Conservation (phyloP, 2,888 invertebrate species). For the Xestia xanthographa region DNA sequence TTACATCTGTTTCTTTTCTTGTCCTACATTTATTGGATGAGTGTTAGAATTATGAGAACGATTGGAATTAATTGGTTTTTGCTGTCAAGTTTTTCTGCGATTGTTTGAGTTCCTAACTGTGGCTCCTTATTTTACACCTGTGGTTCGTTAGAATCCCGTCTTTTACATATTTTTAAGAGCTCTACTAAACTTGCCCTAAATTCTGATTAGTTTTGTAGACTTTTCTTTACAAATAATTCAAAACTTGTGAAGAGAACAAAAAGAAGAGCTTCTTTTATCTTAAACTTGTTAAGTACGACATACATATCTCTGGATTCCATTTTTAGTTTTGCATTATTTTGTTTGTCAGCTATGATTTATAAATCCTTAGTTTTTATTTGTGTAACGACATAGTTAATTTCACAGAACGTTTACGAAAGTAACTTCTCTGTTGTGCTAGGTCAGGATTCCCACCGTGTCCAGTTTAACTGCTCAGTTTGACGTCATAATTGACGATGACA, state of each 20-base stretch:
- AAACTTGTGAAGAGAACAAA: too few relatives aligned
- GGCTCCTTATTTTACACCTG: background rate
- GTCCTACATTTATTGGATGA: constrained; percentile 66
- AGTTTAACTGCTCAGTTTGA: constrained; percentile 38
- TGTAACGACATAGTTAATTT: background rate
- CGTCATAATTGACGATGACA: constrained; percentile 49
- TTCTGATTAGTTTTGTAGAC: background rate
- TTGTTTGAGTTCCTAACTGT: background rate
- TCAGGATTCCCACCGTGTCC: constrained; percentile 40
- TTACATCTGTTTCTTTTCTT: constrained; percentile 61
- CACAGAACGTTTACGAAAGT: background rate
- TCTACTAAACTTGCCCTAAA: background rate
- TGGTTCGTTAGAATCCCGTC: background rate
- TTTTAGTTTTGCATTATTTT: background rate
- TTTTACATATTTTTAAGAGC: background rate
- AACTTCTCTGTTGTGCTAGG: constrained; percentile 41
- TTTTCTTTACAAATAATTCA: background rate
- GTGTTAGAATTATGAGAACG: constrained; percentile 66
- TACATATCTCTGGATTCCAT: background rate
- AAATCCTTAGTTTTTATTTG: background rate
- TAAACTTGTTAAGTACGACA: background rate
- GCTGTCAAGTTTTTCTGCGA: constrained; percentile 23
- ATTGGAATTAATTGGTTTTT: constrained; percentile 43
- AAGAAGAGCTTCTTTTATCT: background rate
- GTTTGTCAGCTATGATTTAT: background rate